These are phyloP conservation scores for Entomobrya multifasciata DNA, from an alignment of 2,888 invertebrate genomes.

Conservation along the genomic window DNA sequence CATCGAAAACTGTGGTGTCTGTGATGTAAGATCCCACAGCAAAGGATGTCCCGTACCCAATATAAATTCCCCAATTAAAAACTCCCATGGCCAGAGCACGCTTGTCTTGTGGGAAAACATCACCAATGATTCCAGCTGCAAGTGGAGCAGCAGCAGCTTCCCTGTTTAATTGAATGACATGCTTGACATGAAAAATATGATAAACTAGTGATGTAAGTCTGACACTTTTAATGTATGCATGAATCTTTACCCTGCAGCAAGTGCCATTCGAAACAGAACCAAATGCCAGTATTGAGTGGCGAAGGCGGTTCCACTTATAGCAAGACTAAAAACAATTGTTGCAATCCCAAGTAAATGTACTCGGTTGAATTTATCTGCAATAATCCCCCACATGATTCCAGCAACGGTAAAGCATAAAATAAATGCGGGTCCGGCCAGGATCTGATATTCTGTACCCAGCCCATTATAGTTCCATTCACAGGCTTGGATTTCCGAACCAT, in stretches of 20 bases:
- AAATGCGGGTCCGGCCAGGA: constrained; percentile 95
- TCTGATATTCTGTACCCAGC: constrained; percentile 94
- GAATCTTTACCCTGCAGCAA: constrained; percentile 89
- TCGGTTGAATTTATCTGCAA: constrained; percentile 87
- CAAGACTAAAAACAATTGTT: constrained; percentile 90
- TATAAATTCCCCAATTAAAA: constrained; percentile 98
- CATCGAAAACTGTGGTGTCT: constrained; percentile 86
- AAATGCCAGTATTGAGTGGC: constrained; percentile 95
- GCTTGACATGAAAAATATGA: too few species aligned
- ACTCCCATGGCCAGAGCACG: constrained; percentile 94
- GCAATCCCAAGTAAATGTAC: constrained; percentile 89
- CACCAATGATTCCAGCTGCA: constrained; percentile 91
- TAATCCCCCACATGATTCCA: constrained; percentile 91
- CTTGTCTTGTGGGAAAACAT: constrained; percentile 84
- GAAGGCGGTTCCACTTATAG: constrained; percentile 91
- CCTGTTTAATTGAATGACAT: constrained; percentile 81
- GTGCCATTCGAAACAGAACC: constrained; percentile 90
- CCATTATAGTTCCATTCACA: constrained; percentile 98
- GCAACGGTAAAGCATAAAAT: constrained; percentile 94
- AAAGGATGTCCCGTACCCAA: constrained; percentile 95
- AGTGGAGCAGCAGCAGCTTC: constrained; percentile 94
- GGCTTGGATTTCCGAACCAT: constrained; percentile 82
- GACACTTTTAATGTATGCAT: not conserved
- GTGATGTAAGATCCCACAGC: constrained; percentile 94
- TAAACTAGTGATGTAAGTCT: too few species aligned